Conservation (phyloP, 2,797 vertebrate species). For the Mastacembelus armatus region DNA sequence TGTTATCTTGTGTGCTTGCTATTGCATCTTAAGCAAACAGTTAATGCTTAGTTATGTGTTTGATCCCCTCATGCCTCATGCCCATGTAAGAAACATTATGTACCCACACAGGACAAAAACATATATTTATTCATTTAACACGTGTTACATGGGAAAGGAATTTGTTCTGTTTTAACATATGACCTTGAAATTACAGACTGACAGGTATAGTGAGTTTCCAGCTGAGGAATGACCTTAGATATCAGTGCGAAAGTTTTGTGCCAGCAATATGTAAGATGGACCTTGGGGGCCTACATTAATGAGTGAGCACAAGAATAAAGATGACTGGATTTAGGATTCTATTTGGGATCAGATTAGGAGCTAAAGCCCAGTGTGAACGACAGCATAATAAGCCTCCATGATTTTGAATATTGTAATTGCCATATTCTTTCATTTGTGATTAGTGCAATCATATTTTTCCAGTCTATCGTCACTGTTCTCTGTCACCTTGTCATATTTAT, state of each 20-base stretch:
- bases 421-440: constrained; percentile 27
- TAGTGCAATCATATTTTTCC: not conserved
- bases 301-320: constrained; percentile 63
- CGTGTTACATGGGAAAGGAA: constrained; percentile 20
- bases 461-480: too few relatives aligned
- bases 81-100: constrained; percentile 32
- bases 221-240: constrained; percentile 33
- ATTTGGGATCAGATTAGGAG: constrained; percentile 67
- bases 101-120: not conserved
- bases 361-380: constrained; percentile 49
- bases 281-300: constrained; percentile 52
- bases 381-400: constrained; percentile 51
- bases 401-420: constrained; percentile 48
- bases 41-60: constrained; percentile 54
- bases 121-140: constrained; percentile 7
- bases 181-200: constrained; percentile 52
- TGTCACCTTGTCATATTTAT: not conserved
- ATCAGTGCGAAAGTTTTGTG: constrained; percentile 49
- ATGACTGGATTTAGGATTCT: constrained; percentile 63
- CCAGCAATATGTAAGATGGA: constrained; percentile 19
- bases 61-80: constrained; percentile 36
- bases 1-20: constrained; percentile 39
- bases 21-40: constrained; percentile 23
- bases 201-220: constrained; percentile 42
- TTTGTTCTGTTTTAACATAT: constrained; percentile 22